phyloP scores from a whole-genome alignment of 2,888 invertebrate species.

The Mactromeris polynyma region DNA sequence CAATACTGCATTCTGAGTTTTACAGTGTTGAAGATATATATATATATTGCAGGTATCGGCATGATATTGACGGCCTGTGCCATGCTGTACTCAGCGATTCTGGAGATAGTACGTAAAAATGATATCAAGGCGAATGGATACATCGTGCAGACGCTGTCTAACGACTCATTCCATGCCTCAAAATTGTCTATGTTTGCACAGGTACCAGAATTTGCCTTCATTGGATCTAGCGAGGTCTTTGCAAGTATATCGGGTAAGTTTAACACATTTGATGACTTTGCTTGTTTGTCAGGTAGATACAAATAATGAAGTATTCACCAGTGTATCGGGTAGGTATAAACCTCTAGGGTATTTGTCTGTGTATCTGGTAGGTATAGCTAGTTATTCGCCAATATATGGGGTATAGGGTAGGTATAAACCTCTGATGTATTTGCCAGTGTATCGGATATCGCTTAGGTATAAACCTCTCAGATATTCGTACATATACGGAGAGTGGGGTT shows the following conservation, averaged over 20 bases:
- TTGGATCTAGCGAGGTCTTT: conserved; percentile 85
- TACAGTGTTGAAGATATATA: no score
- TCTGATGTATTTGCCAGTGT: no score
- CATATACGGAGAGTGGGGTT: no score
- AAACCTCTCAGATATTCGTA: no score
- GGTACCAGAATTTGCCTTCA: conserved; percentile 82
- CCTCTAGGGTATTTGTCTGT: no score
- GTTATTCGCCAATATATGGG: no score
- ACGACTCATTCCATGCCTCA: conserved; percentile 80
- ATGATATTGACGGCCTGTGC: conserved; percentile 78
- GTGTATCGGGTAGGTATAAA: background rate
- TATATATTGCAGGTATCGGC: conserved; percentile 77
- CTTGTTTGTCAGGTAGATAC: background rate
- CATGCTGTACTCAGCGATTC: conserved; percentile 80
- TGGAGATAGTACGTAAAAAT: conserved; percentile 83
- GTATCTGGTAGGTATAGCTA: no score
- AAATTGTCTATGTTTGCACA: conserved; percentile 80
- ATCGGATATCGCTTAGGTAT: no score
- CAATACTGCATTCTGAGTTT: no score
- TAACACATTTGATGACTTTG: background rate
- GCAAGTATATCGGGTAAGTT: conserved; percentile 81
- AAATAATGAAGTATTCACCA: background rate
- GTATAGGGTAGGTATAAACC: no score
- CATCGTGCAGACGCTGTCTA: conserved; percentile 76
- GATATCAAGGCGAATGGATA: conserved; percentile 73